Evolutionary conservation across 2,113 vertebrate species (phyloP), one percentile per base, ranked within the genome.

Genomic region (Micromys minutus): DNA sequence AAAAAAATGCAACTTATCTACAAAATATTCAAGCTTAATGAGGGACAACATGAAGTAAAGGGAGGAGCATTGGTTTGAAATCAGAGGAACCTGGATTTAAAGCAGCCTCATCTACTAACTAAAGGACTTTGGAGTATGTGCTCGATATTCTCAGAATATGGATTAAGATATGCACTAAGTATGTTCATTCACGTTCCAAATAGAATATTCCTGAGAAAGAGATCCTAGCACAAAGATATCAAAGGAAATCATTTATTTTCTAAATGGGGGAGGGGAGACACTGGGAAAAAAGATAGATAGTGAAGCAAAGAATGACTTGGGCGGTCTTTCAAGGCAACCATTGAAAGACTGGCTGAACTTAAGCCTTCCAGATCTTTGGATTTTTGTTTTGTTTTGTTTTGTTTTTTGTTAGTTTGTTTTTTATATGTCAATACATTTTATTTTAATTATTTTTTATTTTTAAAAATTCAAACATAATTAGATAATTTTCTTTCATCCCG

Each of bases 51-150:
- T 47, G 24, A 45, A 87, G 11, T 57, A 65, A 39, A 80, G 15
- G 83, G 89, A 89, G 39, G 45, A 92, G 3, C 11, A 5, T 75
- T 29, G n/a, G 61, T 90, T 92, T 96, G 61, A 96, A 94, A 24
- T 55, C 61, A 57, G 59, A 80, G 39, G 90, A 67, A 83, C 59
- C 15, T 92, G 31, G 72, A 87, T 75, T 63, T 95, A 45, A 71
- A 77, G 34, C 29, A 69, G 31, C n/a, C 50, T 34, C 47, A 34
- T 52, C 80, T 87, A 57, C 91, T 87, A 91, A 39, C n/a, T 83
- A 89, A 92, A 50, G 87, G 34, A 74, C 7, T 31, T 57, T 85
- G 15, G 10, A 79, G 4, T 55, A 15, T 0, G 87, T 95, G 80
- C 45, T 92, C 36, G 92, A 39, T 90, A 77, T 90, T 92, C 39